A percentile compares a stretch with the other conserved stretches of the same genome.
Conservation (phyloP, 2,113 vertebrate species). For the Zootoca vivipara region DNA sequence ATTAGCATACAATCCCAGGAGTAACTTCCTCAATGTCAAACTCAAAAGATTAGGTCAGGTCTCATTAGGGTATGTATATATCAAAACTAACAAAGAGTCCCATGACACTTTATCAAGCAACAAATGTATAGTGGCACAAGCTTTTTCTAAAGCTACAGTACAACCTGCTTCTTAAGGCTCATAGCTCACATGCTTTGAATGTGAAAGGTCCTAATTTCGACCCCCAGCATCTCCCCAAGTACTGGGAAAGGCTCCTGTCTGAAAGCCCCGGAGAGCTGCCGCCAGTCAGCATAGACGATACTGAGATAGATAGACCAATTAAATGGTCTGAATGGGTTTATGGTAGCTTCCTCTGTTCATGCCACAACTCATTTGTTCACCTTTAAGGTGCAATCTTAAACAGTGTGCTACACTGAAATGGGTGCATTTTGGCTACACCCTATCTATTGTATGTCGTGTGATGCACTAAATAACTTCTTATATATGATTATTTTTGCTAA, state of each 20-base stretch:
- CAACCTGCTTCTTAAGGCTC: background rate
- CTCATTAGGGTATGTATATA: background rate
- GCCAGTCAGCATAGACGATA: background rate
- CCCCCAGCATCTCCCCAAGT: background rate
- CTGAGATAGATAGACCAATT: background rate
- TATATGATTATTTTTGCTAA: background rate
- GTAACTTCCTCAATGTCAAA: background rate
- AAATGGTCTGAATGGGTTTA: background rate
- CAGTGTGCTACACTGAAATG: background rate
- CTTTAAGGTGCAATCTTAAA: background rate
- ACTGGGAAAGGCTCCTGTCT: background rate
- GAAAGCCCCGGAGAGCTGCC: background rate
- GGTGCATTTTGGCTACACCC: background rate
- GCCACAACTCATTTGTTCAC: background rate
- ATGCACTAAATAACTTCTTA: conserved; percentile 17
- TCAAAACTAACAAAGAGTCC: background rate
- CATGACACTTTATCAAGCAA: background rate
- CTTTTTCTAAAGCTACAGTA: background rate
- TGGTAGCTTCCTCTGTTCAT: background rate
- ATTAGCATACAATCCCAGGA: background rate
- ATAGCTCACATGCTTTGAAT: background rate
- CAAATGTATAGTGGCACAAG: background rate
- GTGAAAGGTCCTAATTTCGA: background rate
- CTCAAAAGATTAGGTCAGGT: background rate
- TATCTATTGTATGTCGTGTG: background rate